A percentile compares a stretch with the other conserved stretches of the same genome.
These are phyloP conservation scores for Leptosomus discolor DNA, from an alignment of 2,113 vertebrate species.

Conservation along the genomic window DNA sequence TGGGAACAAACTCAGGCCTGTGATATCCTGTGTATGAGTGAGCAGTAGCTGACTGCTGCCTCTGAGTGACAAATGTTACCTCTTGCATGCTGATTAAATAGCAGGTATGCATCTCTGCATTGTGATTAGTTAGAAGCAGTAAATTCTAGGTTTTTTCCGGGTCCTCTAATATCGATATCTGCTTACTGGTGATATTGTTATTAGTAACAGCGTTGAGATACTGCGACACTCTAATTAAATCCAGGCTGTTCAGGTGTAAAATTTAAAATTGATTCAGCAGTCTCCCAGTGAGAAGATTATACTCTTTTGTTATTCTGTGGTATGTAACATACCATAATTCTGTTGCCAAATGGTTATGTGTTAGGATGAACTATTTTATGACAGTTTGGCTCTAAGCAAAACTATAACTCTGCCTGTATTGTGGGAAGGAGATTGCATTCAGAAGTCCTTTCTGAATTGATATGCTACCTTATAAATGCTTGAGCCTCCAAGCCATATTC, in stretches of 20 bases:
- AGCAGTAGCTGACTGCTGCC: background rate
- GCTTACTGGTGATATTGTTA: background rate
- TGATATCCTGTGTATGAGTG: background rate
- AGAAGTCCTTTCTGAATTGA: background rate
- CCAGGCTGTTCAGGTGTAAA: conserved; percentile 32
- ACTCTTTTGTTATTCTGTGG: background rate
- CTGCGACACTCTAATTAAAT: conserved; percentile 16
- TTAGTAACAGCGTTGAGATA: background rate
- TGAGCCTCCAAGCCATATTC: background rate
- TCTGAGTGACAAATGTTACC: background rate
- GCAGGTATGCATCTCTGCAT: background rate
- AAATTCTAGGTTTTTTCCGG: background rate
- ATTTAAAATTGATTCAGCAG: conserved; percentile 14
- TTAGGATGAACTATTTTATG: conserved; percentile 31
- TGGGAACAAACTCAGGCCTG: background rate
- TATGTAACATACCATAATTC: background rate
- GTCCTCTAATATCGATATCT: background rate
- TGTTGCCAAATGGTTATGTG: background rate
- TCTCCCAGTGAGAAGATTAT: background rate
- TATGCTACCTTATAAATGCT: background rate
- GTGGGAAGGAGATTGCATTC: background rate
- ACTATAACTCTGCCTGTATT: background rate
- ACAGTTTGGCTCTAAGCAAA: conserved; percentile 28
- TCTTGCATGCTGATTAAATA: background rate
- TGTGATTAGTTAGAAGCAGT: background rate